phyloP scores from a whole-genome alignment of 2,888 invertebrate species.

The Ophion ventricosus region DNA sequence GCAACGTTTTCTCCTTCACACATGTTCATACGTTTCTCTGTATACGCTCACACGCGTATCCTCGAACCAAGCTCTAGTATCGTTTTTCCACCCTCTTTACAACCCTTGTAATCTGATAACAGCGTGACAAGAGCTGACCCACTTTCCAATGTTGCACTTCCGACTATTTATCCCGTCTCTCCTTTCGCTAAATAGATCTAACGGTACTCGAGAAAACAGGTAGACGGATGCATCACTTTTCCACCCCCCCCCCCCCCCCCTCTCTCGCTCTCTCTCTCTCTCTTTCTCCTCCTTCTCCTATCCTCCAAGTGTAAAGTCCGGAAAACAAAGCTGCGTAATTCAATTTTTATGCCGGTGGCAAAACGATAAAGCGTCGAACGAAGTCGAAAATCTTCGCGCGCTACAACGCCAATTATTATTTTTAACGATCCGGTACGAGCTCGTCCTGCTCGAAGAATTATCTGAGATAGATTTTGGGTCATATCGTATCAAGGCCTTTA shows the following conservation, averaged over 20 bases:
- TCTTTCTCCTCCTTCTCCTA: not conserved
- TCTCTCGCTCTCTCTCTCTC: not conserved
- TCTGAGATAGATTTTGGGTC: too few species aligned
- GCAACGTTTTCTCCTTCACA: not conserved
- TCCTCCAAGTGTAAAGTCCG: not conserved
- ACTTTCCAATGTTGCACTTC: conserved; percentile 62
- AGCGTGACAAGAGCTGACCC: conserved; percentile 69
- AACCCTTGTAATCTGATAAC: conserved; percentile 69
- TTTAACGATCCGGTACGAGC: too few species aligned
- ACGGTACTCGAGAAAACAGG: not conserved
- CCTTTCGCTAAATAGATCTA: conserved; percentile 14
- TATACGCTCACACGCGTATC: not conserved
- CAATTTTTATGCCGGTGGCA: not conserved
- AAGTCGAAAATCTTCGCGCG: not conserved
- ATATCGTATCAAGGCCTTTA: too few species aligned
- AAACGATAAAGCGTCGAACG: not conserved
- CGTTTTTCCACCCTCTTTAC: conserved; percentile 55
- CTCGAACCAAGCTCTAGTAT: not conserved
- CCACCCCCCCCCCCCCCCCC: not conserved
- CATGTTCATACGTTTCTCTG: not conserved
- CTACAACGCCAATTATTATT: not conserved
- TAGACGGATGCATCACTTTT: conserved; percentile 10
- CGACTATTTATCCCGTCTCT: conserved; percentile 37
- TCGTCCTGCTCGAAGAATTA: too few species aligned
- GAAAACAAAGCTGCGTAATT: conserved; percentile 8